These are phyloP conservation scores for Pseudopleuronectes americanus DNA, from an alignment of 2,797 vertebrate species.

Conservation along the genomic window DNA sequence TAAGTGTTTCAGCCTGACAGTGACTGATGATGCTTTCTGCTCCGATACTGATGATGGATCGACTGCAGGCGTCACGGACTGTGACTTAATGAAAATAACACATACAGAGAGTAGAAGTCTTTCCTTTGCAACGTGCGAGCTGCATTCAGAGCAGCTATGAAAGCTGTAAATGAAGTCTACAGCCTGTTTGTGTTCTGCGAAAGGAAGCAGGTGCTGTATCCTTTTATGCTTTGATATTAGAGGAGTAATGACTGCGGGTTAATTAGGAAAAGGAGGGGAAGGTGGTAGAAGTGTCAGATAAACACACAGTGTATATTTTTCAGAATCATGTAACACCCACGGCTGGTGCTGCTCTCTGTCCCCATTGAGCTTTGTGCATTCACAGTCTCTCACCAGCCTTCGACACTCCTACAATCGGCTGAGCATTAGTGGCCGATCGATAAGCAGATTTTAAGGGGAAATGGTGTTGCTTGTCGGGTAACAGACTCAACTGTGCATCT, in stretches of 20 bases:
- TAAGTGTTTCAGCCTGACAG: conserved; percentile 33
- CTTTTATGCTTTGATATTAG: conserved; percentile 10
- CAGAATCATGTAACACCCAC: conserved; percentile 12
- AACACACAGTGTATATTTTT: conserved; percentile 1
- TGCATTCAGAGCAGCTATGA: conserved; percentile 2
- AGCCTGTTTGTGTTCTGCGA: conserved; percentile 17
- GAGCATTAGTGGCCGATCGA: conserved; percentile 36
- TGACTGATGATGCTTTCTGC: conserved; percentile 50
- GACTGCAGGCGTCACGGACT: conserved; percentile 25
- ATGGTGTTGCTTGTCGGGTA: conserved; percentile 14
- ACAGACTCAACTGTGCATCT: conserved; percentile 12
- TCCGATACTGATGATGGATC: conserved; percentile 43
- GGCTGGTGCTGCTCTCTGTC: conserved; percentile 6
- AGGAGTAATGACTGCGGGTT: conserved; percentile 16
- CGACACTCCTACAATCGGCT: conserved; percentile 28
- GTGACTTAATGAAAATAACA: conserved; percentile 40
- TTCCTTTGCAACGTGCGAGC: conserved; percentile 26
- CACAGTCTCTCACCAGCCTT: conserved; percentile 28
- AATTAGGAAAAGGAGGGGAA: conserved; percentile 11
- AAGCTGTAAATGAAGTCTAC: conserved; percentile 13
- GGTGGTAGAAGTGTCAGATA: conserved; percentile 27
- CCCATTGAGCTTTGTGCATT: conserved; percentile 12
- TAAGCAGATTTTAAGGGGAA: conserved; percentile 43
- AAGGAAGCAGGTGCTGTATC: conserved; percentile 15
- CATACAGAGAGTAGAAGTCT: conserved; percentile 24